A percentile compares a stretch with the other conserved stretches of the same genome.
Evolutionary conservation across 1,140 invertebrate species (phyloP).

Genomic region (Scaptodrosophila lebanonensis): DNA sequence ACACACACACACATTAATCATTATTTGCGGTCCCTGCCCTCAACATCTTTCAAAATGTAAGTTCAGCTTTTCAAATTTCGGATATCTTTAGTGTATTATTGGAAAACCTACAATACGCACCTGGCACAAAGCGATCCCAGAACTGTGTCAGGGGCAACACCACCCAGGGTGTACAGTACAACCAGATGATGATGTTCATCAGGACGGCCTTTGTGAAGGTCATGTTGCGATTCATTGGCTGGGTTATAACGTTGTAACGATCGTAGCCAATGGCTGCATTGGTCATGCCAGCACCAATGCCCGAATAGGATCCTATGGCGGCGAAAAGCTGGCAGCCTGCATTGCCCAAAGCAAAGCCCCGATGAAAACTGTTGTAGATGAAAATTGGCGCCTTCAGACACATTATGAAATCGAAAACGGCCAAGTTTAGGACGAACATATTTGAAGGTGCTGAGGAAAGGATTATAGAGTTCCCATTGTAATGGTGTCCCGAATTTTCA

Average conservation of each 20-base stretch:
- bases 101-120: no score
- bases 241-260: constrained; percentile 86
- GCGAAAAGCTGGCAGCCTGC: constrained; percentile 88
- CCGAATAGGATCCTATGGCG: constrained; percentile 86
- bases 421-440: constrained; percentile 92
- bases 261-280: constrained; percentile 80
- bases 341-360: constrained; percentile 85
- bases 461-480: no score
- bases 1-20: no score
- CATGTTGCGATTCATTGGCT: constrained; percentile 88
- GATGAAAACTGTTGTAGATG: constrained; percentile 90
- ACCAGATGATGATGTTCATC: constrained; percentile 86
- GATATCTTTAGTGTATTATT: no score
- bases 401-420: constrained; percentile 91
- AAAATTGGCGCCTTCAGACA: constrained; percentile 92
- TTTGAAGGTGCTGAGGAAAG: constrained; percentile 95
- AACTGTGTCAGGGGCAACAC: constrained; percentile 86
- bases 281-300: constrained; percentile 87
- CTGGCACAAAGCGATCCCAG: constrained; percentile 90
- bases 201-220: constrained; percentile 85
- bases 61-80: no score
- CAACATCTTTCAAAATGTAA: no score
- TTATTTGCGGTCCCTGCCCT: no score
- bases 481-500: no score
- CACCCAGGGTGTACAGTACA: constrained; percentile 88